These are phyloP conservation scores for Azorinus chamasolen DNA, from an alignment of 2,888 invertebrate species.

Conservation along the genomic window DNA sequence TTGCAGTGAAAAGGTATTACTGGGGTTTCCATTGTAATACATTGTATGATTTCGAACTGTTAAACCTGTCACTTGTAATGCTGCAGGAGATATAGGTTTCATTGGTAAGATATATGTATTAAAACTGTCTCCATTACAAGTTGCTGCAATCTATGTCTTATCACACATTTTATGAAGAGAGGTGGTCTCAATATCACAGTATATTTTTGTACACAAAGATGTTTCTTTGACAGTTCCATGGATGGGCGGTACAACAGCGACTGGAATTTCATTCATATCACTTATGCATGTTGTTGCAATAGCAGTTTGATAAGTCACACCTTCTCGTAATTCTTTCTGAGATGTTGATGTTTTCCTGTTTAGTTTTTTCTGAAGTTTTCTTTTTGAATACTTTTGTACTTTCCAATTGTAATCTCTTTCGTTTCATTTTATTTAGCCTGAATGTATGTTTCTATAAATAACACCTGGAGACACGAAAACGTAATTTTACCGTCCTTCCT, in stretches of 20 bases:
- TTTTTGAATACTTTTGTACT: too few relatives aligned
- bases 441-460: too few relatives aligned
- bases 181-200: constrained; percentile 40
- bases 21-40: constrained; percentile 4
- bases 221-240: background rate
- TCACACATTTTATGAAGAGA: constrained; percentile 26
- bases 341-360: background rate
- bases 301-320: constrained; percentile 5
- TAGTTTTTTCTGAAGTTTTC: too few relatives aligned
- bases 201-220: constrained; percentile 6
- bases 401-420: too few relatives aligned
- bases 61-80: constrained; percentile 32
- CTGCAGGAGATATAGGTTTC: constrained; percentile 19
- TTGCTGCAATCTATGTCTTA: constrained; percentile 38
- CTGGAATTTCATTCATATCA: constrained; percentile 6
- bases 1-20: background rate
- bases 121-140: constrained; percentile 19
- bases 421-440: too few relatives aligned
- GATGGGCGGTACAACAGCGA: background rate
- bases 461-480: too few relatives aligned
- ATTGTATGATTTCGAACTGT: background rate
- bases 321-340: constrained; percentile 20
- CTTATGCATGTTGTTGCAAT: background rate
- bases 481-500: too few relatives aligned
- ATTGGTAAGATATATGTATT: constrained; percentile 32